Base-by-base conservation (phyloP, 2,888 invertebrate species). In the Apodemia zela region DNA sequence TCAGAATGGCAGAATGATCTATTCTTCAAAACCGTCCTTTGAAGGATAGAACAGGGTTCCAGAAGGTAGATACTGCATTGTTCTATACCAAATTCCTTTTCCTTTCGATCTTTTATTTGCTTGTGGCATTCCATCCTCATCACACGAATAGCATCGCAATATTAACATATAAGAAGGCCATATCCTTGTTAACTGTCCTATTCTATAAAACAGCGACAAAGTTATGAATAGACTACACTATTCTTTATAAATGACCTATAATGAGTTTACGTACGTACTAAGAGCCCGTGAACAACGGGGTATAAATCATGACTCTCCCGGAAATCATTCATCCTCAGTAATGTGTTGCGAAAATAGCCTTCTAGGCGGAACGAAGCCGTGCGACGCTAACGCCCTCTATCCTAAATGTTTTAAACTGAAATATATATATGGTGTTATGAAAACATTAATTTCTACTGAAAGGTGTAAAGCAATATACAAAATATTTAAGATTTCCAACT, bases 301-400 rank as follows among this genome's bases (percentile, higher is more conserved):
- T 77, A 88, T 89, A 87, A 90, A 89, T 90, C 90, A 90, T 84
- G 82, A 79, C 79, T 72, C 79, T 75, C 82, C 88, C 89, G 90
- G 90, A 91, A 91, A 90, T 88, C 89, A 87, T 91, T 86, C 89
- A 89, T 89, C 85, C 88, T 88, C 84, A 68, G 82, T 90, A 90
- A 89, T 89, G 88, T 89, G 86, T 88, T 86, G 90, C 89, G 87
- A 89, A 89, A 89, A 90, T 88, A 87, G 85, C 86, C 89, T 90
- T 88, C 87, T 80, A 85, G 79, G 82, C 76, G 77, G 76, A 74
- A 77, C 80, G 73, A 75, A 66, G 68, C 69, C 47, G 71, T 69
- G 77, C 79, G 77, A 76, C 77, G 78, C 78, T 76, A 77, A 80
- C 84, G 82, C 83, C 84, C 82, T 78, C 78, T 77, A 77, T 77